Evolutionary conservation across 2,888 invertebrate genomes (phyloP).

Genomic region (Xestia ashworthii): DNA sequence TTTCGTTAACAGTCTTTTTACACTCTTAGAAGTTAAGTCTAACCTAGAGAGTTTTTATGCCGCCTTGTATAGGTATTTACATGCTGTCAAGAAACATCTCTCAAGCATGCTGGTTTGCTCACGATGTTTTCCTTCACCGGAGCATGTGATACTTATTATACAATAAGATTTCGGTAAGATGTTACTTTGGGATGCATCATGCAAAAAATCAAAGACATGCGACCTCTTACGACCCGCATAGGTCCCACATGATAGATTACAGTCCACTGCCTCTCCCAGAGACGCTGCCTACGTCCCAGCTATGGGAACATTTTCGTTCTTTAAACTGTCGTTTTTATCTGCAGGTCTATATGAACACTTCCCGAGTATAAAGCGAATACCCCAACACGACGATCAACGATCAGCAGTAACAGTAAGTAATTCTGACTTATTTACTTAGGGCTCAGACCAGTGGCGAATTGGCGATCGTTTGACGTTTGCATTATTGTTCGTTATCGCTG

Average conservation of each 20-base stretch:
- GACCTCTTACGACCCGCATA: neutral
- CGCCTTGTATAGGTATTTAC: too few species aligned
- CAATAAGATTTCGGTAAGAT: neutral
- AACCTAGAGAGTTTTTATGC: too few species aligned
- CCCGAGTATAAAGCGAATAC: neutral
- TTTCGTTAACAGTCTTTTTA: too few species aligned
- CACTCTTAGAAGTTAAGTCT: too few species aligned
- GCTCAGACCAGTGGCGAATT: neutral
- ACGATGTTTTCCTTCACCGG: too few species aligned
- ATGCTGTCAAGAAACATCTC: too few species aligned
- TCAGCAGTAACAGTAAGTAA: neutral
- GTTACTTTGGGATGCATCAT: neutral
- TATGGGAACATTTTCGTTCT: neutral
- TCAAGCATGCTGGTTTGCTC: too few species aligned
- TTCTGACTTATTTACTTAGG: neutral
- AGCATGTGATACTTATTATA: too few species aligned
- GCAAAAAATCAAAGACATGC: neutral
- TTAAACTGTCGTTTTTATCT: neutral
- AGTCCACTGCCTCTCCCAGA: neutral
- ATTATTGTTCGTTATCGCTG: neutral
- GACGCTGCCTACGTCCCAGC: neutral
- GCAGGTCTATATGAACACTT: neutral
- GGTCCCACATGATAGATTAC: neutral
- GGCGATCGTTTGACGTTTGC: neutral
- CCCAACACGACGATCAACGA: neutral